Conservation (phyloP, 2,797 vertebrate species). For the Erethizon dorsatum region DNA sequence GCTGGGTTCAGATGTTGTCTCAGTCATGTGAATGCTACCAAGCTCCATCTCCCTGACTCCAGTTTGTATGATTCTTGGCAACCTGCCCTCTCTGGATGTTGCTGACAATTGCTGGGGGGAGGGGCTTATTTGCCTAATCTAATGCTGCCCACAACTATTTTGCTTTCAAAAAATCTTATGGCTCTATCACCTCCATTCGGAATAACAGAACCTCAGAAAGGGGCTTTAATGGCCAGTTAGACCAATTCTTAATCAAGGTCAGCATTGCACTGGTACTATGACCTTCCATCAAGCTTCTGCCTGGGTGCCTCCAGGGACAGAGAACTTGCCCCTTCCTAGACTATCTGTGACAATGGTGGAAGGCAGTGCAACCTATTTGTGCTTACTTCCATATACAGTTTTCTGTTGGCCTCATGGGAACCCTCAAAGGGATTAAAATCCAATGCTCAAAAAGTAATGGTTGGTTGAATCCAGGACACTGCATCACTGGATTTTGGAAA, state of each 20-base stretch:
- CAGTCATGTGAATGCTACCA: background rate
- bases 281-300: background rate
- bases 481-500: background rate
- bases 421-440: background rate
- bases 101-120: background rate
- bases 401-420: background rate
- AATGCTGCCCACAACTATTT: background rate
- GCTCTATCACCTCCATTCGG: background rate
- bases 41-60: background rate
- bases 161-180: background rate
- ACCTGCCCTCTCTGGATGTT: background rate
- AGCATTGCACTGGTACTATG: background rate
- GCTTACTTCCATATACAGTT: background rate
- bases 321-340: background rate
- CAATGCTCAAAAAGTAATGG: background rate
- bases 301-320: background rate
- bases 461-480: background rate
- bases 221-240: background rate
- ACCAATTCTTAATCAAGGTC: background rate
- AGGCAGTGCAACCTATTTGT: background rate
- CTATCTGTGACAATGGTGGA: background rate
- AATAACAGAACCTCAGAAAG: conserved; percentile 7
- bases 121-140: background rate
- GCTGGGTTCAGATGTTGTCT: background rate
- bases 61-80: background rate